Evolutionary conservation across 2,797 vertebrate genomes (phyloP).

Genomic region (Muraenolepis orangiensis): DNA sequence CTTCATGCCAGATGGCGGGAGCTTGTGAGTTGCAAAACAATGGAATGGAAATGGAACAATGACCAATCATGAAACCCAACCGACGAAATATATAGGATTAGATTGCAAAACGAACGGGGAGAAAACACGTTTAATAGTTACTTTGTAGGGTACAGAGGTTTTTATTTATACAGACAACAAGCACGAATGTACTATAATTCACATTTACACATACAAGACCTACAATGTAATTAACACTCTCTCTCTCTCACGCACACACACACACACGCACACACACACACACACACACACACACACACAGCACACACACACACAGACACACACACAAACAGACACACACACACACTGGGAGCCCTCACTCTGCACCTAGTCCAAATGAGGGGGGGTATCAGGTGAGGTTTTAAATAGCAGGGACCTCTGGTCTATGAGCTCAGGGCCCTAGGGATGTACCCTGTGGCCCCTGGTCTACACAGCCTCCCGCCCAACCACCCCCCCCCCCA

Average conservation of each 20-base stretch:
- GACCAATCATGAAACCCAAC: too few species aligned
- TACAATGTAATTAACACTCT: background rate
- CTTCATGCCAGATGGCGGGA: too few species aligned
- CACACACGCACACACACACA: background rate
- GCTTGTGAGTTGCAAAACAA: too few species aligned
- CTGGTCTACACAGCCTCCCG: conserved; percentile 50
- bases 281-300: background rate
- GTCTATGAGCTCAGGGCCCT: conserved; percentile 73
- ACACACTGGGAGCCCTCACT: conserved; percentile 75
- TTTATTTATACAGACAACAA: too few species aligned
- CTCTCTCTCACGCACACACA: background rate
- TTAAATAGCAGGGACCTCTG: conserved; percentile 75
- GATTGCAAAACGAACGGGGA: too few species aligned
- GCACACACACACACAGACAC: conserved; percentile 2
- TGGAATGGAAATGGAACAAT: too few species aligned
- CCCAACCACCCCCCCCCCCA: too few species aligned
- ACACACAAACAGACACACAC: conserved; percentile 18
- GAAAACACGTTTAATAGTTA: too few species aligned
- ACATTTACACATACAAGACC: background rate
- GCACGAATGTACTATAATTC: background rate
- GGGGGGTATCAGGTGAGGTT: conserved; percentile 80
- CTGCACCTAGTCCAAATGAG: conserved; percentile 74
- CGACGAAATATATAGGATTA: too few species aligned
- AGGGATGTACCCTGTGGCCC: conserved; percentile 65
- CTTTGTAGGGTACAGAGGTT: too few species aligned